A percentile compares a stretch with the other conserved stretches of the same genome.
Conservation (phyloP, 2,888 invertebrate species). For the Polydrusus pterygomalis region DNA sequence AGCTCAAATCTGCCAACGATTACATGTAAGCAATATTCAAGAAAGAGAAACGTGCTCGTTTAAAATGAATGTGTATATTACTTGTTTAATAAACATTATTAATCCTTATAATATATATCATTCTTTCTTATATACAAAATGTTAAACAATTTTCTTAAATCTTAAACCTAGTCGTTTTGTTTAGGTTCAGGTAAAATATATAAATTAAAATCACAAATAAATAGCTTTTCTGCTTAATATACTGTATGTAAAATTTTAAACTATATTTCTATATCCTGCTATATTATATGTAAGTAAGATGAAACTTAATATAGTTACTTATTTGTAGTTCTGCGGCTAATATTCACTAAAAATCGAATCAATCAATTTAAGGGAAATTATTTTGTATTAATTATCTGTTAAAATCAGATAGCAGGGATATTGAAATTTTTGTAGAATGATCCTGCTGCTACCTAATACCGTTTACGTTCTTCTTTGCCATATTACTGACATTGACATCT, state of each 20-base stretch:
- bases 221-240: conserved; percentile 21
- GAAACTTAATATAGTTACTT: background rate
- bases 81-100: conserved; percentile 42
- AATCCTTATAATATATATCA: conserved; percentile 31
- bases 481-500: no score
- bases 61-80: conserved; percentile 35
- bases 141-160: conserved; percentile 32
- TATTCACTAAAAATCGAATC: no score
- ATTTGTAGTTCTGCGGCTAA: background rate
- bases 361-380: no score
- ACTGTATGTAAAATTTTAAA: background rate
- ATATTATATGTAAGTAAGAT: background rate
- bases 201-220: conserved; percentile 21
- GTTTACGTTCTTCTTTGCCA: no score
- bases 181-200: conserved; percentile 23
- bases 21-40: conserved; percentile 17
- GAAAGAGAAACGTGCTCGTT: conserved; percentile 21
- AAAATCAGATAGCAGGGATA: no score
- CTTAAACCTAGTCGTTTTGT: conserved; percentile 26
- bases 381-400: no score
- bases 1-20: conserved; percentile 60
- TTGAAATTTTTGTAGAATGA: no score
- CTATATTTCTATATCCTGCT: no score
- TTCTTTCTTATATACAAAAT: conserved; percentile 41
- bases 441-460: no score